These are phyloP conservation scores for Lipotes vexillifer DNA, from an alignment of 2,113 vertebrate species.

Conservation along the genomic window DNA sequence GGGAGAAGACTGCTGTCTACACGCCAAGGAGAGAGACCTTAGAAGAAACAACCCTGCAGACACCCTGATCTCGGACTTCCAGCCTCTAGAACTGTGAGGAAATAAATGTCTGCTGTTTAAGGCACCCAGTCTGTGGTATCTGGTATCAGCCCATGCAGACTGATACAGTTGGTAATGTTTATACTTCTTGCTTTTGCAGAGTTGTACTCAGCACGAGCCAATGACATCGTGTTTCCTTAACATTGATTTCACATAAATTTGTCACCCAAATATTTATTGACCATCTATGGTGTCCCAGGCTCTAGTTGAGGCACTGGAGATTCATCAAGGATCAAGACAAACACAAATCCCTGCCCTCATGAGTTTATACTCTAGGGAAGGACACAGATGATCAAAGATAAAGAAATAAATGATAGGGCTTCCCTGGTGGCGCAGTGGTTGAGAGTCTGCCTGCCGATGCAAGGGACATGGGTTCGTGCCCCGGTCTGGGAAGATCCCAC, in stretches of 20 bases:
- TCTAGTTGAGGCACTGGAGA: background rate
- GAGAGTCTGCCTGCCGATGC: too few relatives aligned
- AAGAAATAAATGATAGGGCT: background rate
- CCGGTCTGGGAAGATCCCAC: too few relatives aligned
- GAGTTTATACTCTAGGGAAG: background rate
- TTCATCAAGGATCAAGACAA: background rate
- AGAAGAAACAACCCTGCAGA: background rate
- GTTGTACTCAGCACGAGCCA: too few relatives aligned
- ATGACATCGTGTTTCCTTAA: background rate
- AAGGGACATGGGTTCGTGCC: too few relatives aligned
- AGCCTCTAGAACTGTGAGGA: background rate
- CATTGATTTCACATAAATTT: background rate
- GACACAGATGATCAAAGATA: background rate
- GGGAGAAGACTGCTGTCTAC: background rate
- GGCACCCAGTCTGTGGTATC: background rate
- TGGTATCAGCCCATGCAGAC: fast-evolving
- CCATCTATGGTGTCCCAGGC: background rate
- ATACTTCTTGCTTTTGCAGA: background rate
- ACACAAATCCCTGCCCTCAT: background rate
- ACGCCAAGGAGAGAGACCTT: background rate
- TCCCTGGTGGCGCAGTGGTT: too few relatives aligned
- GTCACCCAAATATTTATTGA: background rate
- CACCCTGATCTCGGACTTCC: background rate
- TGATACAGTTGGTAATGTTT: too few relatives aligned
- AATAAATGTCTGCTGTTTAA: background rate